Percentiles rank a stretch among this genome's conserved stretches.
phyloP scores from a whole-genome alignment of 2,888 invertebrate species.

The Yponomeuta plumbellus region DNA sequence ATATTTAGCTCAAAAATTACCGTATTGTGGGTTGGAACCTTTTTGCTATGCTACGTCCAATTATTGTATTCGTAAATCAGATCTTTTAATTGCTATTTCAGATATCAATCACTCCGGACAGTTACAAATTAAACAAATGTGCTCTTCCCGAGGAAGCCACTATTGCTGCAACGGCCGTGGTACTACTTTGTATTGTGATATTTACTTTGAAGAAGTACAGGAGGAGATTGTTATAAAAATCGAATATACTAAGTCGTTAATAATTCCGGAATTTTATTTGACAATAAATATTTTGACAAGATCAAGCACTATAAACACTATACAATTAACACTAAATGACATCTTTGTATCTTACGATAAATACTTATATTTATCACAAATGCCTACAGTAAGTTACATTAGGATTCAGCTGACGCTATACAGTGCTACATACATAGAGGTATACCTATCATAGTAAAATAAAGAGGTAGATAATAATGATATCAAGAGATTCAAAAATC shows the following conservation, averaged over 20 bases:
- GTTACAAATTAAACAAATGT: slow-evolving; percentile 52
- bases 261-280: slow-evolving; percentile 41
- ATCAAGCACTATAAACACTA: slow-evolving; percentile 70
- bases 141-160: slow-evolving; percentile 52
- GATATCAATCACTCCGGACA: slow-evolving; percentile 47
- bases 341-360: slow-evolving; percentile 20
- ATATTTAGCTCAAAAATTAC: too few species aligned
- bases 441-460: slow-evolving; percentile 40
- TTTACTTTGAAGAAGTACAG: neutral
- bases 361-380: slow-evolving; percentile 54
- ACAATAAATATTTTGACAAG: slow-evolving; percentile 75
- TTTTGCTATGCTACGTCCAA: too few species aligned
- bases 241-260: neutral
- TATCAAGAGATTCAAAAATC: slow-evolving; percentile 62
- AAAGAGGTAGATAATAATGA: slow-evolving; percentile 72
- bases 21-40: too few species aligned
- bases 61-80: neutral
- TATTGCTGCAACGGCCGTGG: slow-evolving; percentile 42
- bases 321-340: slow-evolving; percentile 30
- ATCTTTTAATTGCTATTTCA: slow-evolving; percentile 31
- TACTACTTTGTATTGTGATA: slow-evolving; percentile 29
- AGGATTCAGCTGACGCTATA: slow-evolving; percentile 55
- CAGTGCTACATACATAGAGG: slow-evolving; percentile 38
- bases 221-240: slow-evolving; percentile 1
- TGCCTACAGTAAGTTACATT: slow-evolving; percentile 30